Conservation (phyloP, 1,140 invertebrate genomes). For the Heterodera carotae region DNA sequence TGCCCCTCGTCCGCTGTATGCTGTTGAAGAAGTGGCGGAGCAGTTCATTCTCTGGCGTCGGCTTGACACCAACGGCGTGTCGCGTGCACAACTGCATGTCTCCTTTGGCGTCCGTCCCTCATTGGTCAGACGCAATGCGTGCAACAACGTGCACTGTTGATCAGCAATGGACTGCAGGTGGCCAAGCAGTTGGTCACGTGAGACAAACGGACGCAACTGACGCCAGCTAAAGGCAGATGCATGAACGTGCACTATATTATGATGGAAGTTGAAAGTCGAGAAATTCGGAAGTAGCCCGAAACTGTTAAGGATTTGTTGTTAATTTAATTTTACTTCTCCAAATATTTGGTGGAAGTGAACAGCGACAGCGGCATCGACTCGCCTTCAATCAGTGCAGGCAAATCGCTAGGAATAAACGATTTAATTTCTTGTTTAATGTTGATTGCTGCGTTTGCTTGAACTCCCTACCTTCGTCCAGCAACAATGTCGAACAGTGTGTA, state of each 20-base stretch:
- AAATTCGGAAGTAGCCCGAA: too few relatives aligned
- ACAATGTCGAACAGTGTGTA: slow-evolving; percentile 41
- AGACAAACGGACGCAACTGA: background rate
- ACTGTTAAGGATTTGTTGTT: too few relatives aligned
- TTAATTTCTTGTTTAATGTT: background rate
- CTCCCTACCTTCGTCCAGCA: slow-evolving; percentile 11
- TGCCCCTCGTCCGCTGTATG: too few relatives aligned
- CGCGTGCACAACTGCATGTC: slow-evolving; percentile 34
- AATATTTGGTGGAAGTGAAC: slow-evolving; percentile 35
- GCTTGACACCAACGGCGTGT: background rate
- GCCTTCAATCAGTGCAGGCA: slow-evolving; percentile 40
- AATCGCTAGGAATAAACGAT: slow-evolving; percentile 28
- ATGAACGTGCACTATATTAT: too few relatives aligned
- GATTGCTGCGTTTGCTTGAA: background rate
- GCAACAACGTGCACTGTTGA: slow-evolving; percentile 31
- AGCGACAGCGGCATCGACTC: slow-evolving; percentile 30
- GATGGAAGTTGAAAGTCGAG: too few relatives aligned
- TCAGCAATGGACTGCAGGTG: slow-evolving; percentile 34
- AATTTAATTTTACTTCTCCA: too few relatives aligned
- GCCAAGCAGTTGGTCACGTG: background rate
- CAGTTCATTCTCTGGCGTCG: background rate
- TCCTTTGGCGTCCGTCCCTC: slow-evolving; percentile 30
- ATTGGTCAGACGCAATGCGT: slow-evolving; percentile 34
- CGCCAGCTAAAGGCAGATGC: slow-evolving; percentile 20
- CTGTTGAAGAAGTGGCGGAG: too few relatives aligned